Base-by-base conservation (phyloP, 2,797 vertebrate genomes). In the Tympanoctomys barrerae region DNA sequence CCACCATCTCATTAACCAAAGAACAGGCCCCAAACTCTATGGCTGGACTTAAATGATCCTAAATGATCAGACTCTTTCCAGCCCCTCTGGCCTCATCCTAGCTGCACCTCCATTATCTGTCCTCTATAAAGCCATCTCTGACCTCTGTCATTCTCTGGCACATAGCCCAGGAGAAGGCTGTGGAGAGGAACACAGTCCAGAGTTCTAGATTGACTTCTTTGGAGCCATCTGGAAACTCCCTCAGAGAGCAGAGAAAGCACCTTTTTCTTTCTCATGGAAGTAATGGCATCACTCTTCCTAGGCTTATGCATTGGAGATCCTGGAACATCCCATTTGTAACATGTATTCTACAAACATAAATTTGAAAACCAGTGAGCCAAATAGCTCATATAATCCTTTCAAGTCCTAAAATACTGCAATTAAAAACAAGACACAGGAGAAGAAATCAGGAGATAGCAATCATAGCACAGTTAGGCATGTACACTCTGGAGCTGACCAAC, bases 311-410 rank as follows among this genome's bases (percentile, higher is more conserved):
- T 3, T 64, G 77, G 36, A 7, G 12, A 33, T 92, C 57, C 62
- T 83, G 21, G 81, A 96, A 81, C 31, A 36, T 3, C 64, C 28
- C n/a, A 36, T 79, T 90, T 89, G 28, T 28, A 75, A 64, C 87
- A 92, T 39, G 5, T 42, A 14, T 64, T 61, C 62, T 70, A 61
- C 18, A 22, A 73, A 87, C 36, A 68, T 0, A 61, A 71, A 19
- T 94, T 78, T 93, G 64, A 42, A 96, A 57, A 90, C 3, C 49
- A 68, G n/a, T 64, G 36, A 82, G 31, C 5, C 13, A n/a, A 68
- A 73, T 70, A 70, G 39, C 28, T 73, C 6, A 12, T 16, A n/a
- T n/a, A n/a, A 22, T 71, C 42, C 52, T 11, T 33, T 91, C 33
- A 39, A 95, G 59, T 21, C 28, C 71, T 75, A 8, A 61, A 49